A percentile compares a stretch with the other conserved stretches of the same genome.
phyloP scores from a whole-genome alignment of 2,888 invertebrate genomes.

The Drosophila neotestacea region DNA sequence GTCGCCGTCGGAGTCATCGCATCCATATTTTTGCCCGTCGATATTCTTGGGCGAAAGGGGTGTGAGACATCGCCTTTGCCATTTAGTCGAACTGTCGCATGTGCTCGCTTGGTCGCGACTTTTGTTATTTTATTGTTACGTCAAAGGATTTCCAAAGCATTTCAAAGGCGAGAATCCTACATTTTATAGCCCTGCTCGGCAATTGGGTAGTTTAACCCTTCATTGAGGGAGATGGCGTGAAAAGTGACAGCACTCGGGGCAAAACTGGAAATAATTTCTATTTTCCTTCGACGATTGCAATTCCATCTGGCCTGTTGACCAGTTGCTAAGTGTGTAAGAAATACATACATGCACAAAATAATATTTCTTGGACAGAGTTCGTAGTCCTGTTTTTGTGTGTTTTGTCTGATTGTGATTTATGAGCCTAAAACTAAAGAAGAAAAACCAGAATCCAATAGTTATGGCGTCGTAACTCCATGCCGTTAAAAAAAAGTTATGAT shows the following conservation, averaged over 20 bases:
- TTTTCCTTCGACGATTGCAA: constrained; percentile 5
- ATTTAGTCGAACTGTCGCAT: constrained; percentile 26
- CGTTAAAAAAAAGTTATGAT: constrained; percentile 7
- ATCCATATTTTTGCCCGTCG: constrained; percentile 61
- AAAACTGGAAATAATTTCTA: constrained; percentile 29
- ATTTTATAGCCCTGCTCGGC: constrained; percentile 71
- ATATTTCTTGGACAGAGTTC: constrained; percentile 52
- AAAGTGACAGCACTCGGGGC: constrained; percentile 31
- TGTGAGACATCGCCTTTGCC: constrained; percentile 32
- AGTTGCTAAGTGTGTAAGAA: constrained; percentile 10
- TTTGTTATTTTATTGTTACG: constrained; percentile 76
- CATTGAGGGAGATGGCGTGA: constrained; percentile 59
- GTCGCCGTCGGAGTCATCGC: constrained; percentile 32
- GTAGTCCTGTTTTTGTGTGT: constrained; percentile 43
- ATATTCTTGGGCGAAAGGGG: constrained; percentile 45
- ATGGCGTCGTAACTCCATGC: constrained; percentile 33
- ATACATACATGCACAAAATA: constrained; percentile 29
- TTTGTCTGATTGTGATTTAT: constrained; percentile 68
- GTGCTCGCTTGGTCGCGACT: constrained; percentile 55
- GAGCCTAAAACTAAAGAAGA: constrained; percentile 37
- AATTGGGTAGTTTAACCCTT: constrained; percentile 79
- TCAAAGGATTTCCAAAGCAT: constrained; percentile 68
- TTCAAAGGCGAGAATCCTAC: constrained; percentile 67
- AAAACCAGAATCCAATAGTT: constrained; percentile 64
- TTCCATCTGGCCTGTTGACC: constrained; percentile 58